Base-by-base conservation (phyloP, 2,888 invertebrate genomes). In the Idaea straminata region DNA sequence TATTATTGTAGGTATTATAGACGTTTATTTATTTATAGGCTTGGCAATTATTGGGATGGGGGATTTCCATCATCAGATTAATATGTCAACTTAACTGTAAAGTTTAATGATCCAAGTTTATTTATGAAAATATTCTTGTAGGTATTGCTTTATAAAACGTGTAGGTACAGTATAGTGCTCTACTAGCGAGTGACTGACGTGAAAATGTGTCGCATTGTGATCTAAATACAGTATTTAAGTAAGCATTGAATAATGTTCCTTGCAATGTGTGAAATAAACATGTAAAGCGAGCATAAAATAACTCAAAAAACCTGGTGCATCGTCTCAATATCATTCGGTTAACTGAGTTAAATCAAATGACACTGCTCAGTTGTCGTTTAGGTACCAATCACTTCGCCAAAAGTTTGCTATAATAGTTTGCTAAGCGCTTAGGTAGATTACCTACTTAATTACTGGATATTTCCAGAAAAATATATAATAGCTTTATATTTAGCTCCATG, bases 161-260 rank as follows among this genome's bases (percentile, higher is more conserved):
- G 5, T 16, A 15, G 15, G 15, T 58, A 62, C n/a, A n/a, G n/a
- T 66, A 66, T 63, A 64, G 66, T 59, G 61, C 47, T 64, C 63
- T 69, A 61, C 67, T 60, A 65, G 66, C 69, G 69, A 69, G 70
- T 71, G 71, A 69, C 69, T 74, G 73, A 65, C 67, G 69, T 74
- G 75, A 70, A 68, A 66, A 71, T 73, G 71, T 66, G 62, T 66
- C 64, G 67, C 67, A 34, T 59, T 59, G 61, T 69, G 65, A 57
- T 65, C 74, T 57, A 61, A 67, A 77, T 77, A 74, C 73, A 72
- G 73, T 74, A 75, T 77, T 77, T 61, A 61, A 15, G 71, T 66
- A 82, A 83, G 85, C 81, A 69, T 79, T 81, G 81, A 89, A 87
- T 88, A 89, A 89, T 89, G 84, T 82, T 90, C 91, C 91, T 90